Conservation (phyloP, 2,797 vertebrate species). For the Malacoctenus gilli region DNA sequence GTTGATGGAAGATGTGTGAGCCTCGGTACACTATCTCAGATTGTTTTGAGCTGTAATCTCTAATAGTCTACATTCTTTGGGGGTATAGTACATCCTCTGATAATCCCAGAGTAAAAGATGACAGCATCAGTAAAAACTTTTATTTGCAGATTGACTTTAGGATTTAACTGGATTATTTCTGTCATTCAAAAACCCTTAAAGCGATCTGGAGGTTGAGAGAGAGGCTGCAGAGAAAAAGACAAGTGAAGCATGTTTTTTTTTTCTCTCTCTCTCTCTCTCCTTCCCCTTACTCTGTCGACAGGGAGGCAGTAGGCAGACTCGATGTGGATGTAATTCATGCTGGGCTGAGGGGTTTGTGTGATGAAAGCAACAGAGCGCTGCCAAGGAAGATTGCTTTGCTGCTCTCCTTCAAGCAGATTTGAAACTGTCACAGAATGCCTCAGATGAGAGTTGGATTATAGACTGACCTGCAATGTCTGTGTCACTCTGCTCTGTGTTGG, state of each 20-base stretch:
- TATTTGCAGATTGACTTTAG: slow-evolving; percentile 78
- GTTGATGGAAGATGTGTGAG: slow-evolving; percentile 39
- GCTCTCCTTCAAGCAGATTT: slow-evolving; percentile 99
- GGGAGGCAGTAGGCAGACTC: slow-evolving; percentile 91
- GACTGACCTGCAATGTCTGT: slow-evolving; percentile 99
- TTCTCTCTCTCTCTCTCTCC: background rate
- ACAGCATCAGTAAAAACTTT: slow-evolving; percentile 65
- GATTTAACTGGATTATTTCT: slow-evolving; percentile 77
- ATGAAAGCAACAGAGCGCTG: slow-evolving; percentile 99
- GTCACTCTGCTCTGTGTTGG: slow-evolving; percentile 95
- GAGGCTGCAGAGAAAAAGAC: slow-evolving; percentile 81
- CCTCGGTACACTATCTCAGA: slow-evolving; percentile 35
- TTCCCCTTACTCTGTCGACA: slow-evolving; percentile 82
- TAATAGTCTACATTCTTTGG: slow-evolving; percentile 61
- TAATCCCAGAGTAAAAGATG: slow-evolving; percentile 75
- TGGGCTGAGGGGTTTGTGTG: slow-evolving; percentile 97
- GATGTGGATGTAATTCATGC: slow-evolving; percentile 99
- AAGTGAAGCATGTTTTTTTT: slow-evolving; percentile 85
- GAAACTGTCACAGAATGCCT: slow-evolving; percentile 96
- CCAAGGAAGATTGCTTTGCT: slow-evolving; percentile 99
- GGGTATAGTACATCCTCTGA: slow-evolving; percentile 65
- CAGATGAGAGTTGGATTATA: slow-evolving; percentile 99
- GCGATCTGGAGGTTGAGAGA: slow-evolving; percentile 58
- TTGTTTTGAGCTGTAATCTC: slow-evolving; percentile 66
- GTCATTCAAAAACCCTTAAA: slow-evolving; percentile 80